phyloP scores from a whole-genome alignment of 2,888 invertebrate species.

The Gymnocheta viridis region DNA sequence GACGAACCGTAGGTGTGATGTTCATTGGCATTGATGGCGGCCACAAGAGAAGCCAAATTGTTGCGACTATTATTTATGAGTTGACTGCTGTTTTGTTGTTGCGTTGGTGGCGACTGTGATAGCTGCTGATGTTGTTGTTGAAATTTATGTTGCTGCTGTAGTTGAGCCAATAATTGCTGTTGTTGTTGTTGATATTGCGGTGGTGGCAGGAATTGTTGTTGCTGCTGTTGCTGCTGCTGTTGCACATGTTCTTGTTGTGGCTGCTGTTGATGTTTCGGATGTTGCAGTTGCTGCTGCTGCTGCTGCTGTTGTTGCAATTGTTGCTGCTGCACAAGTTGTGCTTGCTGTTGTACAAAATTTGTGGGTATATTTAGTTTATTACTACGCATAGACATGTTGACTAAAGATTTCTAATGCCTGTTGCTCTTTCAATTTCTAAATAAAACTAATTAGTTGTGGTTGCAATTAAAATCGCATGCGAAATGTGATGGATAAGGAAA shows the following conservation, averaged over 20 bases:
- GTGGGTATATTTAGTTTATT: slow-evolving; percentile 76
- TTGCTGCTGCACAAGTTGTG: slow-evolving; percentile 70
- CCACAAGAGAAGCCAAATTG: slow-evolving; percentile 76
- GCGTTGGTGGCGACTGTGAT: slow-evolving; percentile 71
- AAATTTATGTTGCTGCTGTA: slow-evolving; percentile 75
- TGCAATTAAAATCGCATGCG: slow-evolving; percentile 5
- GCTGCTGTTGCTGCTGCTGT: slow-evolving; percentile 69
- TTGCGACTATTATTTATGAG: slow-evolving; percentile 78
- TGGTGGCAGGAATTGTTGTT: slow-evolving; percentile 72
- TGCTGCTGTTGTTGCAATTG: slow-evolving; percentile 72
- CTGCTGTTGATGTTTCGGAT: slow-evolving; percentile 72
- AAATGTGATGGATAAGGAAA: background rate
- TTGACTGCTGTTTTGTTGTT: slow-evolving; percentile 68
- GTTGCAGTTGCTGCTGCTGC: slow-evolving; percentile 76
- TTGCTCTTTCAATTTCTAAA: background rate
- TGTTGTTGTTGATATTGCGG: slow-evolving; percentile 72
- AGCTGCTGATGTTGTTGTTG: slow-evolving; percentile 77
- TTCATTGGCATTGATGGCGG: slow-evolving; percentile 74
- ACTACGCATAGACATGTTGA: slow-evolving; percentile 80
- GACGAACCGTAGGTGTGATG: slow-evolving; percentile 65
- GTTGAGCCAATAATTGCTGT: slow-evolving; percentile 71
- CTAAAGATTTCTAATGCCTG: background rate
- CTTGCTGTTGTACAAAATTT: slow-evolving; percentile 71
- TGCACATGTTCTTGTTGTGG: slow-evolving; percentile 72
- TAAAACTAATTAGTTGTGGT: background rate